Evolutionary conservation across 2,113 vertebrate genomes (phyloP).

Genomic region (cat (Felis catus)): DNA sequence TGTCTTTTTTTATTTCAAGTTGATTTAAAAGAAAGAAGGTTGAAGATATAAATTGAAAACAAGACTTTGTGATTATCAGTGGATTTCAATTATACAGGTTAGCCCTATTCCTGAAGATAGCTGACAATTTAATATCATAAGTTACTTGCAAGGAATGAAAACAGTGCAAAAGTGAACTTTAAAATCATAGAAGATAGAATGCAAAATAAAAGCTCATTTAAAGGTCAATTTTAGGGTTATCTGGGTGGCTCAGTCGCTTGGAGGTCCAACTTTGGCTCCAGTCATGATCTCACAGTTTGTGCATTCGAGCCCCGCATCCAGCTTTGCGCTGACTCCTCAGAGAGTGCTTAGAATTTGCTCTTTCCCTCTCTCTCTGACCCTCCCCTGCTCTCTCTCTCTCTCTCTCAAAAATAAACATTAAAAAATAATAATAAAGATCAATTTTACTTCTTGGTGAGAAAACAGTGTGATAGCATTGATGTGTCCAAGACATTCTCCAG

Average conservation of each 20-base stretch:
- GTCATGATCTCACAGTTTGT: not conserved
- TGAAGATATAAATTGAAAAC: not conserved
- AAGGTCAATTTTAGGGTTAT: not conserved
- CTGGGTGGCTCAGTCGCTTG: not conserved
- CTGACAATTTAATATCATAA: conserved; percentile 3
- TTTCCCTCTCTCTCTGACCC: not conserved
- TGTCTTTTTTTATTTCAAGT: conserved; percentile 28
- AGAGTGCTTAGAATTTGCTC: not conserved
- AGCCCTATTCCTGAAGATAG: not conserved
- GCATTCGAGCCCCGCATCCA: too few species aligned
- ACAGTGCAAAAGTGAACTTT: not conserved
- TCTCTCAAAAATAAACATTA: not conserved
- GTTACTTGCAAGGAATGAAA: conserved; percentile 32
- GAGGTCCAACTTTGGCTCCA: not conserved
- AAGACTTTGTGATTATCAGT: not conserved
- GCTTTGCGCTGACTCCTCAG: too few species aligned
- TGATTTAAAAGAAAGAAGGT: not conserved
- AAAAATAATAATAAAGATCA: not conserved
- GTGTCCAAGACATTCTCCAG: not conserved
- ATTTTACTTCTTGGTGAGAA: conserved; percentile 27
- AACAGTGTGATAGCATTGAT: not conserved
- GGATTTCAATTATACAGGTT: not conserved
- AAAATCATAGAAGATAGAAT: not conserved
- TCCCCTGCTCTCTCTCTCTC: not conserved
- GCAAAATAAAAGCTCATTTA: conserved; percentile 33